Percentiles rank a stretch among this genome's conserved stretches.
phyloP scores from a whole-genome alignment of 2,113 vertebrate species.

The Siphamia tubifer region DNA sequence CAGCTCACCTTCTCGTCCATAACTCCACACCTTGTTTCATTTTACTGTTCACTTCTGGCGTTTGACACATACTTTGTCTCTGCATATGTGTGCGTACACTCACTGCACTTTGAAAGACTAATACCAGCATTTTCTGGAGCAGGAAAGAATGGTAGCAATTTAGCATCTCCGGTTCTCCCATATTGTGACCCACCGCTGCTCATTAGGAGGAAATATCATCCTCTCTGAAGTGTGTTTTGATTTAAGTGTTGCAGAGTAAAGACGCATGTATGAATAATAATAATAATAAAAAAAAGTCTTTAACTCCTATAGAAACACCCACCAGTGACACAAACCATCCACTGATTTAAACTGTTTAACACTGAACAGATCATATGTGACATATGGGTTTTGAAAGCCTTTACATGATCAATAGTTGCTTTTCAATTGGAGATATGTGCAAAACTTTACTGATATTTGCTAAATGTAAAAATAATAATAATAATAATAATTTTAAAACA shows the following conservation, averaged over 20 bases:
- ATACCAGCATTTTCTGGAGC: slow-evolving; percentile 4
- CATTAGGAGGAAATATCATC: slow-evolving; percentile 52
- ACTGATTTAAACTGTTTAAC: too few relatives aligned
- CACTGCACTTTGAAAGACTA: slow-evolving; percentile 14
- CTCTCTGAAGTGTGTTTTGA: slow-evolving; percentile 31
- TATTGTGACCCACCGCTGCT: slow-evolving; percentile 20
- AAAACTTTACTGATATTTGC: too few relatives aligned
- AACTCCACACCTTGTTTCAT: slow-evolving; percentile 50
- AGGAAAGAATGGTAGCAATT: slow-evolving; percentile 55
- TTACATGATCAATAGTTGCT: too few relatives aligned
- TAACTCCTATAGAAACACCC: too few relatives aligned
- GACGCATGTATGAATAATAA: slow-evolving; percentile 15
- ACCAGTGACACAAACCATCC: too few relatives aligned
- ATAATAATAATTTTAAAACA: too few relatives aligned
- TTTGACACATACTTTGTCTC: slow-evolving; percentile 42
- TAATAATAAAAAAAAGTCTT: too few relatives aligned
- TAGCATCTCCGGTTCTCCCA: slow-evolving; percentile 45
- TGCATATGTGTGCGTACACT: slow-evolving; percentile 24
- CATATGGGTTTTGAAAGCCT: too few relatives aligned
- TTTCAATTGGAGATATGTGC: too few relatives aligned
- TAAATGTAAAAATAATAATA: too few relatives aligned
- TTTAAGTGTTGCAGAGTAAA: slow-evolving; percentile 21
- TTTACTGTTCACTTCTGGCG: slow-evolving; percentile 41
- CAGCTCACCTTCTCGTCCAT: slow-evolving; percentile 11
- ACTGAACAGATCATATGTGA: too few relatives aligned